Conservation (phyloP, 64 coral and sea anemone genomes). For the Porites lutea region DNA sequence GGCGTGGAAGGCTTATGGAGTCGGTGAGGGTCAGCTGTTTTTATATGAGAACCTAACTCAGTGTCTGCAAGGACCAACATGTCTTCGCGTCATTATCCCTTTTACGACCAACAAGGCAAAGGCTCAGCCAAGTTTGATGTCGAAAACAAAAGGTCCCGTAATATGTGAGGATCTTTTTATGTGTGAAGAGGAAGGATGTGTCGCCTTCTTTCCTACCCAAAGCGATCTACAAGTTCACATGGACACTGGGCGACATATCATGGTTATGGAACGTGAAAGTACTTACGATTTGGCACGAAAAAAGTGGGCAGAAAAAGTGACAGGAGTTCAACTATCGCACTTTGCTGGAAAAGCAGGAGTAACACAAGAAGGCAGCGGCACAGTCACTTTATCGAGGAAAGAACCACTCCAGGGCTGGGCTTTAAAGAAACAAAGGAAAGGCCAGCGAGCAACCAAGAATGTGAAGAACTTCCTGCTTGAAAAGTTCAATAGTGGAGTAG, state of each 20-base stretch:
- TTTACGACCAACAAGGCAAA: background rate
- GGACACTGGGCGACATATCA: too few species aligned
- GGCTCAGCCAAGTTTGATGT: background rate
- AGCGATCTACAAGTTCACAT: too few species aligned
- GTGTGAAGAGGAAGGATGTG: too few species aligned
- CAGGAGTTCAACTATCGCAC: too few species aligned
- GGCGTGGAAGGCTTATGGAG: slow-evolving; percentile 46
- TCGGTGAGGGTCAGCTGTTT: slow-evolving; percentile 42
- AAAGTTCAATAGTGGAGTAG: slow-evolving; percentile 13
- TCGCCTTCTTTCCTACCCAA: too few species aligned
- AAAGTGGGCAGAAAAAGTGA: too few species aligned
- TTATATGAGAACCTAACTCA: background rate
- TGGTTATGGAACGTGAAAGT: too few species aligned
- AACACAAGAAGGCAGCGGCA: too few species aligned
- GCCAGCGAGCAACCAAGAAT: slow-evolving; percentile 27
- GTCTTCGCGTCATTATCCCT: slow-evolving; percentile 5
- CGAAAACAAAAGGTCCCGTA: background rate
- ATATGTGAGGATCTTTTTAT: background rate
- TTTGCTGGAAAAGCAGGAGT: too few species aligned
- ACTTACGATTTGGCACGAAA: too few species aligned
- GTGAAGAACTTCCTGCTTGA: slow-evolving; percentile 28
- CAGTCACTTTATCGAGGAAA: background rate
- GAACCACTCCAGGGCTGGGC: slow-evolving; percentile 43
- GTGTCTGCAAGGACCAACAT: slow-evolving; percentile 21
- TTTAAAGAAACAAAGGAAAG: slow-evolving; percentile 36